Evolutionary conservation across 2,113 vertebrate species (phyloP), one percentile per base, ranked within the genome.

Genomic region (Silurus meridionalis): DNA sequence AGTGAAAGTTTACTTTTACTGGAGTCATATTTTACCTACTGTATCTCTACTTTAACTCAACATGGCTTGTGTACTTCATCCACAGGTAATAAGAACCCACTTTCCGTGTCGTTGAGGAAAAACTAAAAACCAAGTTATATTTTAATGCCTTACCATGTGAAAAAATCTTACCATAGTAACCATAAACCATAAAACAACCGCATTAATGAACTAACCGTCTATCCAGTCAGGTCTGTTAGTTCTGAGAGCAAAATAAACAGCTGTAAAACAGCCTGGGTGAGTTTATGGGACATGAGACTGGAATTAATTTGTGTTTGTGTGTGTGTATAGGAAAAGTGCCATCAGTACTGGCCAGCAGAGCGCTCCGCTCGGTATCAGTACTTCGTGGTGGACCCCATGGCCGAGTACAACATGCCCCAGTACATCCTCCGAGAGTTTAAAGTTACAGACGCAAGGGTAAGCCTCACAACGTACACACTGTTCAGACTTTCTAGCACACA

Each of bases 401-500:
- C 98, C 0, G 98, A 99, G 72, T 99, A 99, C 93, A 99, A 98
- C 95, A 99, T 99, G 98, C 98, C 98, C 7, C 98, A 99, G 94
- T 99, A 99, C 92, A 98, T 99, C 93, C 96, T 99, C 1, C 92
- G 98, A 6, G 98, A 99, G 87, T 99, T 99, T 95, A 99, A 99
- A 93, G 98, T 99, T 94, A 99, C 98, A 0, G 98, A 99, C 0
- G 98, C 98, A 91, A 95, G 98, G 95, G 98, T 99, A 90, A 96
- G 97, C 89, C 14, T 19, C 8, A 25, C 25, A 63, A 15, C 25
- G 52, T 25, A 8, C 25, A 5, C 28, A 57, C 66, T 80, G 10
- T 37, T 69, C 53, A 74, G 28, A 15, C 52, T 80, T 1, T 60
- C 23, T 75, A 9, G 50, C 72, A 4, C 28, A 9, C 57, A 46